Evolutionary conservation across 1,140 invertebrate genomes (phyloP).

Genomic region (Metaphire vulgaris): DNA sequence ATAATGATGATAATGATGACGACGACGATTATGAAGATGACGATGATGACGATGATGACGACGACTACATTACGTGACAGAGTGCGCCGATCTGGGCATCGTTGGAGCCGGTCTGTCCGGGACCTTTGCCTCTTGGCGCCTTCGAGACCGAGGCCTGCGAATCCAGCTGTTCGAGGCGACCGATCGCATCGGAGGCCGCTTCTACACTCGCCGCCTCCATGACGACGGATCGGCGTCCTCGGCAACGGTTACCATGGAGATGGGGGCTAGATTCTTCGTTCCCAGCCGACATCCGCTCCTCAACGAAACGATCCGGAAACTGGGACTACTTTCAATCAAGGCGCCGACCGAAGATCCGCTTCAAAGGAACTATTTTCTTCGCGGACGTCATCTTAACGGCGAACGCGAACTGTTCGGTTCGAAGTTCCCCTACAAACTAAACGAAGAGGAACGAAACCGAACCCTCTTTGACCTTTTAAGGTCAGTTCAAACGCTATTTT

Average conservation of each 20-base stretch:
- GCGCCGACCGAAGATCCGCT: conserved; percentile 8
- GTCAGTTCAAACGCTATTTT: too few relatives aligned
- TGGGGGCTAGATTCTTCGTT: conserved; percentile 7
- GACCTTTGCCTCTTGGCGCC: conserved; percentile 24
- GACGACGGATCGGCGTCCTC: background rate
- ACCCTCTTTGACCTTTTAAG: too few relatives aligned
- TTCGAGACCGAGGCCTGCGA: background rate
- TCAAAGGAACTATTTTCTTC: conserved; percentile 21
- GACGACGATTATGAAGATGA: background rate
- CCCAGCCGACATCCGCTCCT: conserved; percentile 11
- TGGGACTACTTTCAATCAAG: conserved; percentile 9
- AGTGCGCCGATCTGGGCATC: conserved; percentile 21
- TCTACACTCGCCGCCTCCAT: conserved; percentile 15
- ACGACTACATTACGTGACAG: conserved; percentile 10
- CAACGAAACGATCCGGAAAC: conserved; percentile 16
- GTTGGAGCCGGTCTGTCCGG: conserved; percentile 22
- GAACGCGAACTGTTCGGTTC: background rate
- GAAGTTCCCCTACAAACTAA: background rate
- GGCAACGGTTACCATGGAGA: conserved; percentile 3
- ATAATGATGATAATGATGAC: background rate
- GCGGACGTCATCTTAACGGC: background rate
- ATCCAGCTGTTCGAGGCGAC: conserved; percentile 15
- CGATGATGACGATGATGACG: background rate
- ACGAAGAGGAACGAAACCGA: background rate
- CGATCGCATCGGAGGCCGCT: conserved; percentile 20